Evolutionary conservation across 2,113 vertebrate genomes (phyloP).

Genomic region (Mormyrus lacerda): DNA sequence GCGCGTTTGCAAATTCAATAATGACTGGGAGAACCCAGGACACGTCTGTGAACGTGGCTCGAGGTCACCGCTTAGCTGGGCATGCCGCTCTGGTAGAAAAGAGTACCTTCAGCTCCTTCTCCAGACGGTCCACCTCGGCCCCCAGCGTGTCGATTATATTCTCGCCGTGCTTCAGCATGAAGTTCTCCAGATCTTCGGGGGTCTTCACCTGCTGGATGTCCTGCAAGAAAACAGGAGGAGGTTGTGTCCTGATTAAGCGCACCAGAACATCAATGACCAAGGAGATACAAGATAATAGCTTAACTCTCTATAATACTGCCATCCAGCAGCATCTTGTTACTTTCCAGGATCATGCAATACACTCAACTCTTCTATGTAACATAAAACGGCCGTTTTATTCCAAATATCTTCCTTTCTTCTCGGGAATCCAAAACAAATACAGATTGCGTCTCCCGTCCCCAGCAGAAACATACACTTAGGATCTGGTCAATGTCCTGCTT

Average conservation of each 20-base stretch:
- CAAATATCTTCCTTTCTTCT: background rate
- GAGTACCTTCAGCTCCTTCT: slow-evolving; percentile 89
- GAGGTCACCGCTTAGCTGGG: background rate
- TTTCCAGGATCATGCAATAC: background rate
- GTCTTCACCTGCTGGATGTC: slow-evolving; percentile 96
- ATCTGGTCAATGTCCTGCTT: slow-evolving; percentile 97
- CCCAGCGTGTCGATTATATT: slow-evolving; percentile 94
- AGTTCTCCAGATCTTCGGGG: slow-evolving; percentile 86
- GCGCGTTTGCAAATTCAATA: background rate
- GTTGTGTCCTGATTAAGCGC: background rate
- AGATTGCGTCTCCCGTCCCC: background rate
- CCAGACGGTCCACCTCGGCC: slow-evolving; percentile 92
- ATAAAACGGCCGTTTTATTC: background rate
- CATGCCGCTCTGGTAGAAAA: background rate
- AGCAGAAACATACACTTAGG: slow-evolving; percentile 67
- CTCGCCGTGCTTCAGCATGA: slow-evolving; percentile 98
- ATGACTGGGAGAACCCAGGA: background rate
- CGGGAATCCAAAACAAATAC: background rate
- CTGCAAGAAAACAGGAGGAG: slow-evolving; percentile 45
- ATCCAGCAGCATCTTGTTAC: background rate
- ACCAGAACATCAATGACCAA: background rate
- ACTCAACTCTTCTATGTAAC: background rate
- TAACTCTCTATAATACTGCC: background rate
- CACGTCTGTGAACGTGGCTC: background rate
- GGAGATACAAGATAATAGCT: background rate